Evolutionary conservation across 2,797 vertebrate species (phyloP), one percentile per base, ranked within the genome.

Genomic region (Aselliscus stoliczkanus): DNA sequence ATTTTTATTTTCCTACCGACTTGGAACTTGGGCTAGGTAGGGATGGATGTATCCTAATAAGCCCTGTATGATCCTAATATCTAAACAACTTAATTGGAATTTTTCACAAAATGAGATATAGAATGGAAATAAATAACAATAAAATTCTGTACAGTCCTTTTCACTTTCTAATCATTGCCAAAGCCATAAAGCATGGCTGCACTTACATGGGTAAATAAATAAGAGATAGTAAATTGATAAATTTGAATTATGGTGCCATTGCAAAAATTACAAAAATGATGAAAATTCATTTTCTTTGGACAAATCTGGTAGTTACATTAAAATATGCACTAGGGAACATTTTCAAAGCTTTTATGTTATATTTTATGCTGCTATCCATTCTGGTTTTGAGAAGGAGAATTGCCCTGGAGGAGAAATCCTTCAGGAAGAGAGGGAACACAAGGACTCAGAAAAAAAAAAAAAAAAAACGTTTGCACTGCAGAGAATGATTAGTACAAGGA

Each of bases 401-500:
- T 98, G 94, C 98, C 98, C 97, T 97, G 85, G 88, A 98, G 98
- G 97, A 98, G 86, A 98, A 98, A 98, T 97, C 76, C 94, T 97
- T 98, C 94, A 98, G 93, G 91, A 96, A 97, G 92, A 97, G 96
- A 98, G 85, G 76, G 92, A 98, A 98, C 75, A 97, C 93, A 98
- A 98, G 97, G 97, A 97, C 95, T 97, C 81, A 42, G 37, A 54
- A 50, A 21, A 54, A 54, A 54, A 23, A 23, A 89, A 84, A 58
- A 96, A 69, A 95, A 93, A 93, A 94, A 93, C 75, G 80, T 97
- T 97, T 64, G 5, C 58, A 92, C 95, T 93, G 86, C 54, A 94
- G 84, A 98, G 97, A 98, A 98, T 97, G 96, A 98, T 98, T 98
- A 98, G 97, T 95, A 98, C 39, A 97, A 98, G 96, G 96, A 96